Percentiles rank a stretch among this genome's conserved stretches.
phyloP scores from a whole-genome alignment of 2,888 invertebrate genomes.

The Plagiodera versicolora region DNA sequence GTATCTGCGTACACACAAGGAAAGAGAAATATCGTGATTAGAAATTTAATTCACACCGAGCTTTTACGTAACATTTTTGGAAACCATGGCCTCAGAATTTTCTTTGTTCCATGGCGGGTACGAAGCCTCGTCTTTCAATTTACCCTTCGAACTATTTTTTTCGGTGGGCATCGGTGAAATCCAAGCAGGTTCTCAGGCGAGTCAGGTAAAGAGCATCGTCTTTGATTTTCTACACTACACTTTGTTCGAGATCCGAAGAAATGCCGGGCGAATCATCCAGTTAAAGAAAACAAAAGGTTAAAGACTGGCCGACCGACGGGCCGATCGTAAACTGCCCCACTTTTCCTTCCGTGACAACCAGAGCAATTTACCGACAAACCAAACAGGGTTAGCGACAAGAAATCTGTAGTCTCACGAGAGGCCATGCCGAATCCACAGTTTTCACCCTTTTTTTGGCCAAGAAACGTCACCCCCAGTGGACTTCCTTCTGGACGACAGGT shows the following conservation, averaged over 20 bases:
- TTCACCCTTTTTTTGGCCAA: too few relatives aligned
- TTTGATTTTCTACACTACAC: neutral
- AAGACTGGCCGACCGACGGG: neutral
- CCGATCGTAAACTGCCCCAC: neutral
- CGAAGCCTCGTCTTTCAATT: neutral
- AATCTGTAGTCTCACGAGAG: too few relatives aligned
- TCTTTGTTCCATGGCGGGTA: neutral
- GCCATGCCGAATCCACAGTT: too few relatives aligned
- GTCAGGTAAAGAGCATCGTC: neutral
- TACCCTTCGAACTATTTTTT: neutral
- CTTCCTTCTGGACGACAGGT: too few relatives aligned
- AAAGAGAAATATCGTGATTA: slow-evolving; percentile 1
- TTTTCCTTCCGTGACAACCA: too few relatives aligned
- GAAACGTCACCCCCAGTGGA: too few relatives aligned
- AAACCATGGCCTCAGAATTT: too few relatives aligned
- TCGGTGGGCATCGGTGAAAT: neutral
- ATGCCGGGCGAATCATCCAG: neutral
- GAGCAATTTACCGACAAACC: too few relatives aligned
- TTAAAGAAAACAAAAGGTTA: neutral
- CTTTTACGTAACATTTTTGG: too few relatives aligned
- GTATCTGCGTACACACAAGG: neutral
- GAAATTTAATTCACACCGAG: slow-evolving; percentile 7
- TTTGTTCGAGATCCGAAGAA: neutral
- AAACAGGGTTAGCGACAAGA: too few relatives aligned
- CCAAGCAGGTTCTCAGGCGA: neutral